Percentiles rank a stretch among this genome's conserved stretches.
Evolutionary conservation across 1,140 invertebrate genomes (phyloP).

Genomic region (Eueides isabella): DNA sequence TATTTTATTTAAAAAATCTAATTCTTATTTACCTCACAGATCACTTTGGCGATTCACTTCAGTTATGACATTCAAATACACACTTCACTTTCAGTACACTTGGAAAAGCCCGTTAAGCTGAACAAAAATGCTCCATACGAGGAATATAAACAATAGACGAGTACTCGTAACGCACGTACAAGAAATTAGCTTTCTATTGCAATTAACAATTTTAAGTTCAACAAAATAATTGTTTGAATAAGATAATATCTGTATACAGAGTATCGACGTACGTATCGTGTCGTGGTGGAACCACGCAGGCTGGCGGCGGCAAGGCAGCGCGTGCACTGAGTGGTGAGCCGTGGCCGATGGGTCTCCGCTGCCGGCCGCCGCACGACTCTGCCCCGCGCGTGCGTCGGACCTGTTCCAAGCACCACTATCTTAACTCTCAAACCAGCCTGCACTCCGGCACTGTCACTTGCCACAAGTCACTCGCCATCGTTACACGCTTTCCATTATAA

Average conservation of each 20-base stretch:
- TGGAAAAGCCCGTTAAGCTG: conserved; percentile 49
- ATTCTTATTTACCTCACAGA: conserved; percentile 66
- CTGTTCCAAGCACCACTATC: conserved; percentile 62
- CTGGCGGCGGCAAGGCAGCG: conserved; percentile 69
- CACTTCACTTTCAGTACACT: conserved; percentile 65
- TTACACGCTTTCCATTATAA: background rate
- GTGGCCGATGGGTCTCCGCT: conserved; percentile 52
- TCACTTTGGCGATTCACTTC: conserved; percentile 57
- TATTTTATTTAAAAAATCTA: conserved; percentile 35
- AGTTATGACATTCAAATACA: conserved; percentile 58
- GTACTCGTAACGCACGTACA: conserved; percentile 47
- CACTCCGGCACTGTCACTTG: conserved; percentile 35
- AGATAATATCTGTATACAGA: conserved; percentile 30
- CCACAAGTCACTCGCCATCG: background rate
- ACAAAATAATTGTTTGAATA: conserved; percentile 35
- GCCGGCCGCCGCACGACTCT: conserved; percentile 67
- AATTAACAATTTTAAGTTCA: conserved; percentile 34
- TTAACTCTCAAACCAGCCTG: conserved; percentile 39
- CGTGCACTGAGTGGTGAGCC: conserved; percentile 66
- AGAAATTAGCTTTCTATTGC: conserved; percentile 17
- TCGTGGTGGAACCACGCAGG: conserved; percentile 56
- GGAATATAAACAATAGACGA: conserved; percentile 51
- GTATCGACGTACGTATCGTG: conserved; percentile 40
- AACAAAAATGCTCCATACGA: conserved; percentile 56
- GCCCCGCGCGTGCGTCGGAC: conserved; percentile 77